phyloP scores from a whole-genome alignment of 2,113 vertebrate genomes.

The Cyanoderma ruficeps region DNA sequence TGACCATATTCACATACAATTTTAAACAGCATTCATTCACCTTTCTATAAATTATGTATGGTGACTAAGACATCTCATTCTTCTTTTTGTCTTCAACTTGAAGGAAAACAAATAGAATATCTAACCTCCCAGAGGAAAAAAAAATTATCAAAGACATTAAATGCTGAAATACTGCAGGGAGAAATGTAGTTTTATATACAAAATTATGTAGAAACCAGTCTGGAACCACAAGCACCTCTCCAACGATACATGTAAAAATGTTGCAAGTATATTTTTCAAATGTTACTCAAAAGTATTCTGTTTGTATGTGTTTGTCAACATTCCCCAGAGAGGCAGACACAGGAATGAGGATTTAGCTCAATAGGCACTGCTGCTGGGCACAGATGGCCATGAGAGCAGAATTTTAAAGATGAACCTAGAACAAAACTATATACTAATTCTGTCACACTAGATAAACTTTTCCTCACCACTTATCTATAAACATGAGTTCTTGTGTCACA shows the following conservation, averaged over 20 bases:
- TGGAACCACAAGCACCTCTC: slow-evolving; percentile 14
- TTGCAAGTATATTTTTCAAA: slow-evolving; percentile 35
- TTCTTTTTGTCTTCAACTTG: background rate
- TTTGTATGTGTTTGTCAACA: slow-evolving; percentile 23
- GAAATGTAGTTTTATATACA: background rate
- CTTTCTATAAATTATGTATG: background rate
- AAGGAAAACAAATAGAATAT: background rate
- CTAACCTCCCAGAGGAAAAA: background rate
- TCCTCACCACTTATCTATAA: slow-evolving; percentile 20
- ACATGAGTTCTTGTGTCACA: slow-evolving; percentile 22
- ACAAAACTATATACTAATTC: slow-evolving; percentile 53
- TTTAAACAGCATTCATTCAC: background rate
- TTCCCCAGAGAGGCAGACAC: slow-evolving; percentile 19
- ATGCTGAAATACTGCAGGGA: slow-evolving; percentile 7
- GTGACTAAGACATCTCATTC: background rate
- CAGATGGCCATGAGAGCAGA: slow-evolving; percentile 31
- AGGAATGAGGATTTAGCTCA: slow-evolving; percentile 23
- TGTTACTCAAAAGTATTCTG: slow-evolving; percentile 37
- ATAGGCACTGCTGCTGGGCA: slow-evolving; percentile 46
- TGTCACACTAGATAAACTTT: slow-evolving; percentile 56
- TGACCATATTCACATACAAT: background rate
- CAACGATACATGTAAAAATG: slow-evolving; percentile 2
- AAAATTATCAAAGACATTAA: background rate
- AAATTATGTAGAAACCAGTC: background rate
- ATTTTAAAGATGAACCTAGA: slow-evolving; percentile 60